Percentiles rank a stretch among this genome's conserved stretches.
Evolutionary conservation across 2,797 vertebrate species (phyloP).

Genomic region (Anomalospiza imberbis): DNA sequence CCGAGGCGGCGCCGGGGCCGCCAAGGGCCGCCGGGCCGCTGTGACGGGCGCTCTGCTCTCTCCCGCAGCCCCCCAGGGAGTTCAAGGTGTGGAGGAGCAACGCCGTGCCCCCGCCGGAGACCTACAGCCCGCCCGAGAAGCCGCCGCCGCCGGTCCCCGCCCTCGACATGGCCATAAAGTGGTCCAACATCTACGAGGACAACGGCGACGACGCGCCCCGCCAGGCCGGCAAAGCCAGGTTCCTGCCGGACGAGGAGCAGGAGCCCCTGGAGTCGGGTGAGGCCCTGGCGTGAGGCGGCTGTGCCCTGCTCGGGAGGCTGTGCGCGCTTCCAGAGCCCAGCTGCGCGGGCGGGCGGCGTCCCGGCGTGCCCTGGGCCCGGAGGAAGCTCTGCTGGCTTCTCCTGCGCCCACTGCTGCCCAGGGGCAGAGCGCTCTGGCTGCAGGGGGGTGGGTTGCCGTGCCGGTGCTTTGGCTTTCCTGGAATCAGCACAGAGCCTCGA

Average conservation of each 20-base stretch:
- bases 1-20: background rate
- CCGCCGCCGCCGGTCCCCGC: conserved; percentile 85
- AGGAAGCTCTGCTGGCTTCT: rapidly evolving
- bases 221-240: conserved; percentile 70
- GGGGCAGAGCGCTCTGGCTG: background rate
- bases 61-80: conserved; percentile 82
- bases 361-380: rapidly evolving
- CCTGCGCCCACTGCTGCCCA: rapidly evolving
- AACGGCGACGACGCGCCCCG: conserved; percentile 92
- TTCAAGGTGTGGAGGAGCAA: conserved; percentile 90
- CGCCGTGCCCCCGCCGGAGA: conserved; percentile 88
- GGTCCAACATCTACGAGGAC: conserved; percentile 96
- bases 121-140: conserved; percentile 79
- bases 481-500: rapidly evolving
- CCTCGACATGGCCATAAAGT: conserved; percentile 96
- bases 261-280: conserved; percentile 43
- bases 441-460: rapidly evolving
- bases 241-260: conserved; percentile 80
- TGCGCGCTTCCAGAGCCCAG: rapidly evolving
- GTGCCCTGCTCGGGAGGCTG: rapidly evolving
- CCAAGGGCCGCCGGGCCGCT: too few species aligned
- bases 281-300: background rate
- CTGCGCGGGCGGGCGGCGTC: too few species aligned
- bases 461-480: rapidly evolving
- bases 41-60: conserved; percentile 66